Evolutionary conservation across 2,888 invertebrate species (phyloP).

Genomic region (Drosophila quinaria): DNA sequence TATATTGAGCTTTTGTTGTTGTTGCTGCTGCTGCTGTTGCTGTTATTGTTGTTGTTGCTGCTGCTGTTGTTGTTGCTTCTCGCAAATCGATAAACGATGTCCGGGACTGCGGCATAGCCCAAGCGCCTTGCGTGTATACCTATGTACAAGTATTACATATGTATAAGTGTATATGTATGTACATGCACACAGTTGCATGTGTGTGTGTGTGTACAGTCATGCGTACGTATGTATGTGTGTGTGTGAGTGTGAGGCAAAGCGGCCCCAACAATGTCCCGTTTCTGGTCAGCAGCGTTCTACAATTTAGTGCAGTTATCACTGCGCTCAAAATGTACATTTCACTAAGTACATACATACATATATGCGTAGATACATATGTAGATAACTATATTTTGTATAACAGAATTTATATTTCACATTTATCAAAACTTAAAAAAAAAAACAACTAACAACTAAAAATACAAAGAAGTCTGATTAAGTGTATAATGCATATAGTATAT

Average conservation of each 20-base stretch:
- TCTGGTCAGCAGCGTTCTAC: slow-evolving; percentile 46
- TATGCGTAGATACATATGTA: no score
- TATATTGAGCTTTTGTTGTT: slow-evolving; percentile 39
- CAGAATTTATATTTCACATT: background rate
- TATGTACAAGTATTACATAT: slow-evolving; percentile 27
- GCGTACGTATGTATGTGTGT: background rate
- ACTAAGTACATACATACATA: slow-evolving; percentile 5
- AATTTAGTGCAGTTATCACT: slow-evolving; percentile 47
- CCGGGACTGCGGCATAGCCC: slow-evolving; percentile 54
- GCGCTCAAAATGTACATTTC: slow-evolving; percentile 16
- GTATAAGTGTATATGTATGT: slow-evolving; percentile 10
- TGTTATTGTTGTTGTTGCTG: slow-evolving; percentile 23
- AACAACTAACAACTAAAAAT: background rate
- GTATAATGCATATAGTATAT: background rate
- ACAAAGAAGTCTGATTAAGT: background rate
- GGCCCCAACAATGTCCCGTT: slow-evolving; percentile 46
- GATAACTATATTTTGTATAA: background rate
- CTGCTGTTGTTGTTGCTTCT: slow-evolving; percentile 57
- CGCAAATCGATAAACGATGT: slow-evolving; percentile 80
- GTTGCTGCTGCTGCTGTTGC: slow-evolving; percentile 30
- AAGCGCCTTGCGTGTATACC: slow-evolving; percentile 56
- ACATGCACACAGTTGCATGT: slow-evolving; percentile 2
- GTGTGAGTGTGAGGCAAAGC: slow-evolving; percentile 20
- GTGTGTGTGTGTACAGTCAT: background rate
- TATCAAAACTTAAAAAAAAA: background rate